Percentiles rank a stretch among this genome's conserved stretches.
Evolutionary conservation across 2,797 vertebrate genomes (phyloP).

Genomic region (Linurgus olivaceus): DNA sequence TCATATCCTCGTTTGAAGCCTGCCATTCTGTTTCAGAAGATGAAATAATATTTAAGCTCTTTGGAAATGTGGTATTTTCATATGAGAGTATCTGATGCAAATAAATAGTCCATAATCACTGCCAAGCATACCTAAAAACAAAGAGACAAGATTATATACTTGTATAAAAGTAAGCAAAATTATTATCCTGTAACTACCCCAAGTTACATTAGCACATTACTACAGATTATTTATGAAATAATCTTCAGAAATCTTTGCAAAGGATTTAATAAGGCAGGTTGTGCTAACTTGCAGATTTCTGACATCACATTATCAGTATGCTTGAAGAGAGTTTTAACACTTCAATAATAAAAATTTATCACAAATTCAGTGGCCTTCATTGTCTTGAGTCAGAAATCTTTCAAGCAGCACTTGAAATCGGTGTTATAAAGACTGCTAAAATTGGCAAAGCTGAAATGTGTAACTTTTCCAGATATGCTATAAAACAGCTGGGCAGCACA

Average conservation of each 20-base stretch:
- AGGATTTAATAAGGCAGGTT: background rate
- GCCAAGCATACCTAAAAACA: slow-evolving; percentile 75
- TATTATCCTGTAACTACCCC: background rate
- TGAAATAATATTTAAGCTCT: slow-evolving; percentile 12
- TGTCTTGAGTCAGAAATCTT: background rate
- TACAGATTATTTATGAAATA: background rate
- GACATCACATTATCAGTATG: background rate
- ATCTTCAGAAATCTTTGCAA: background rate
- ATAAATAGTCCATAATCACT: slow-evolving; percentile 82
- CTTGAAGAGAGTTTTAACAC: background rate
- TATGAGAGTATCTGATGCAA: slow-evolving; percentile 75
- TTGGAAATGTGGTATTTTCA: slow-evolving; percentile 78
- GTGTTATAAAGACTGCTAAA: background rate
- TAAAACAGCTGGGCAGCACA: background rate
- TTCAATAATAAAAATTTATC: background rate
- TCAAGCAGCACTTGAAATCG: background rate
- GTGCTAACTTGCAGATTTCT: background rate
- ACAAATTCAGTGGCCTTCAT: background rate
- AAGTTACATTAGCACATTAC: background rate
- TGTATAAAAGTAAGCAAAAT: background rate
- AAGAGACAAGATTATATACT: slow-evolving; percentile 17
- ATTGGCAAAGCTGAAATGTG: background rate
- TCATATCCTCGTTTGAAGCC: slow-evolving; percentile 97
- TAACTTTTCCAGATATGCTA: background rate
- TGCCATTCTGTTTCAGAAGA: slow-evolving; percentile 83